Percentiles rank a stretch among this genome's conserved stretches.
Conservation (phyloP, 2,888 invertebrate species). For the Xestia xanthographa region DNA sequence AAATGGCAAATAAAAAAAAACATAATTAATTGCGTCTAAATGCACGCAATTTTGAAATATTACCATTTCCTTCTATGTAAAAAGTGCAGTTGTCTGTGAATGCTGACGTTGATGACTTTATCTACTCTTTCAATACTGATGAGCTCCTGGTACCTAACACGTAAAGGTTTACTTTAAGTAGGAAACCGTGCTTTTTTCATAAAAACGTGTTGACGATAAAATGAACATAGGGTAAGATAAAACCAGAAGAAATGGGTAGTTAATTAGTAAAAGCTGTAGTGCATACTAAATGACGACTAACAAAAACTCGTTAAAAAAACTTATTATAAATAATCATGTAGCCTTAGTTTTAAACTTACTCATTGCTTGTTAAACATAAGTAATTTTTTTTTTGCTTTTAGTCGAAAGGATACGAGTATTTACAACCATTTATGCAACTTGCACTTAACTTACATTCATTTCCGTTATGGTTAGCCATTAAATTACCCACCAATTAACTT, state of each 20-base stretch:
- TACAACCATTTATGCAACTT: constrained; percentile 1
- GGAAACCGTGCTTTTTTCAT: background rate
- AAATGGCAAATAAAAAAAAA: constrained; percentile 28
- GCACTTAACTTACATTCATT: constrained; percentile 8
- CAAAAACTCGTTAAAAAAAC: background rate
- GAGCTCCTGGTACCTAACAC: constrained; percentile 39
- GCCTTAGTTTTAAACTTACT: background rate
- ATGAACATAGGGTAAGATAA: background rate
- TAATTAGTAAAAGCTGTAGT: background rate
- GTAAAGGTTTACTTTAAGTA: constrained; percentile 30
- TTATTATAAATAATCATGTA: background rate
- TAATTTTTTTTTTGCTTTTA: background rate
- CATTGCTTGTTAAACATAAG: background rate
- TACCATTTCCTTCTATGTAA: constrained; percentile 43
- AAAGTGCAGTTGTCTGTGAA: constrained; percentile 33
- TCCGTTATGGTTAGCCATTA: constrained; percentile 5
- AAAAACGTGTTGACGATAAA: background rate
- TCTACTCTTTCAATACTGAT: constrained; percentile 36
- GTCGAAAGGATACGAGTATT: background rate
- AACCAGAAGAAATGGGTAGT: background rate
- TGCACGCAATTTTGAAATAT: constrained; percentile 47
- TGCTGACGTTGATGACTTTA: constrained; percentile 53
- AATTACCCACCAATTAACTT: constrained; percentile 5
- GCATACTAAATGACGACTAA: background rate
- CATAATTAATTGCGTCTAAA: constrained; percentile 35